Conservation (phyloP, 2,888 invertebrate species). For the Philaethria dido region DNA sequence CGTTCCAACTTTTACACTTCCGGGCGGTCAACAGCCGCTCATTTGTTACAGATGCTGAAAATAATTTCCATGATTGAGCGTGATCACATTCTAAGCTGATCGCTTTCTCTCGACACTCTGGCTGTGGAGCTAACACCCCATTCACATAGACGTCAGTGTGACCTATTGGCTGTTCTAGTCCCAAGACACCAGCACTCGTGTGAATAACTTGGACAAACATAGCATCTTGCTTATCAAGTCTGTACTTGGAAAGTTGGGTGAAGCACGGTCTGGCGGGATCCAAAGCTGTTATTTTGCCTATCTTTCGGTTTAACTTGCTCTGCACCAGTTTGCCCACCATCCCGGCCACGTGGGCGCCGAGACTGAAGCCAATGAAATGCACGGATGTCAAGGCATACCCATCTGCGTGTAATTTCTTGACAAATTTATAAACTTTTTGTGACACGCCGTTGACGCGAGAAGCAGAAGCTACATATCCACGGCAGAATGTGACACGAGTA, state of each 20-base stretch:
- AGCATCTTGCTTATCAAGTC: constrained; percentile 61
- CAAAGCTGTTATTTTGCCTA: constrained; percentile 67
- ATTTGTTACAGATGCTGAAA: constrained; percentile 58
- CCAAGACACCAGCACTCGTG: constrained; percentile 69
- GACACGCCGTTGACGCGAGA: constrained; percentile 63
- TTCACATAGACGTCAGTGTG: constrained; percentile 74
- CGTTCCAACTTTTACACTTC: constrained; percentile 59
- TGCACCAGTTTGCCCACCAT: constrained; percentile 65
- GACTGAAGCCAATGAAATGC: constrained; percentile 85
- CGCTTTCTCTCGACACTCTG: constrained; percentile 61
- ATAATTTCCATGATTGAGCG: constrained; percentile 68
- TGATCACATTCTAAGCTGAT: constrained; percentile 71
- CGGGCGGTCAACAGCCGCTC: constrained; percentile 54
- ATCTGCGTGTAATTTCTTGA: constrained; percentile 54
- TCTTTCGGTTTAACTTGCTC: constrained; percentile 51
- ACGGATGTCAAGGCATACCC: constrained; percentile 72
- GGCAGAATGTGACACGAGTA: constrained; percentile 63
- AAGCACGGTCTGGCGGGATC: constrained; percentile 76
- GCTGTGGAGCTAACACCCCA: constrained; percentile 64
- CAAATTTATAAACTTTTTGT: constrained; percentile 57
- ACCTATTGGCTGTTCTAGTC: constrained; percentile 65
- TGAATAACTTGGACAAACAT: constrained; percentile 72
- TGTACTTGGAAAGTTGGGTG: constrained; percentile 52
- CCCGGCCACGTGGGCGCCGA: constrained; percentile 86
- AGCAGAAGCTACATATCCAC: constrained; percentile 68